A percentile compares a stretch with the other conserved stretches of the same genome.
phyloP scores from a whole-genome alignment of 2,888 invertebrate genomes.

The Metalampra italica region DNA sequence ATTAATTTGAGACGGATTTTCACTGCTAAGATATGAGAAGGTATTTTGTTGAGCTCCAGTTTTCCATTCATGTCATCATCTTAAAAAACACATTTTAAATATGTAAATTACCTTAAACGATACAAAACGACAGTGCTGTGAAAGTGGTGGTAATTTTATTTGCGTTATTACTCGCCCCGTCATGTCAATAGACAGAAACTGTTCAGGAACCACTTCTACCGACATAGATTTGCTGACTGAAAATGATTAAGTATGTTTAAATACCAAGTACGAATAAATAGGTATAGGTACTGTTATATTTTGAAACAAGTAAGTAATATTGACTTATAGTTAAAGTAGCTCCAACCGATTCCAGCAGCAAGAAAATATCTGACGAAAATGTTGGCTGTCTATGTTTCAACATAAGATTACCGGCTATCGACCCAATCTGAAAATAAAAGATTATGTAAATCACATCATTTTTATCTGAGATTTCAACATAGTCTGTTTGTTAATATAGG shows the following conservation, averaged over 20 bases:
- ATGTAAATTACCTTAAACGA: slow-evolving; percentile 41
- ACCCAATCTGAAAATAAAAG: slow-evolving; percentile 67
- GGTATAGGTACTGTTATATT: no score
- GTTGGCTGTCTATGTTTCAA: slow-evolving; percentile 79
- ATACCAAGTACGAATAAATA: background rate
- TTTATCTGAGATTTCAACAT: no score
- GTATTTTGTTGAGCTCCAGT: no score
- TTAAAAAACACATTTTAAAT: no score
- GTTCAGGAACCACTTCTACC: slow-evolving; percentile 41
- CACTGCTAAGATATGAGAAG: no score
- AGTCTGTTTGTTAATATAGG: no score
- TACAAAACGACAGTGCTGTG: slow-evolving; percentile 37
- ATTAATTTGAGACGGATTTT: no score
- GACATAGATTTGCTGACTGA: slow-evolving; percentile 46
- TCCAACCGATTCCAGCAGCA: slow-evolving; percentile 76
- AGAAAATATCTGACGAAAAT: slow-evolving; percentile 83
- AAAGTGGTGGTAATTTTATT: slow-evolving; percentile 50
- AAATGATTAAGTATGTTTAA: slow-evolving; percentile 23
- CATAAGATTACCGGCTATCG: slow-evolving; percentile 83
- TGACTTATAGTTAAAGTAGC: slow-evolving; percentile 74
- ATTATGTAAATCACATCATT: background rate
- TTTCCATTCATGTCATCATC: no score
- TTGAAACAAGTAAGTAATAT: slow-evolving; percentile 15
- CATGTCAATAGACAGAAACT: slow-evolving; percentile 50
- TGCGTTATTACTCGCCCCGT: slow-evolving; percentile 42